These are phyloP conservation scores for Cardiocondyla obscurior DNA, from an alignment of 1,140 invertebrate genomes.

Conservation along the genomic window DNA sequence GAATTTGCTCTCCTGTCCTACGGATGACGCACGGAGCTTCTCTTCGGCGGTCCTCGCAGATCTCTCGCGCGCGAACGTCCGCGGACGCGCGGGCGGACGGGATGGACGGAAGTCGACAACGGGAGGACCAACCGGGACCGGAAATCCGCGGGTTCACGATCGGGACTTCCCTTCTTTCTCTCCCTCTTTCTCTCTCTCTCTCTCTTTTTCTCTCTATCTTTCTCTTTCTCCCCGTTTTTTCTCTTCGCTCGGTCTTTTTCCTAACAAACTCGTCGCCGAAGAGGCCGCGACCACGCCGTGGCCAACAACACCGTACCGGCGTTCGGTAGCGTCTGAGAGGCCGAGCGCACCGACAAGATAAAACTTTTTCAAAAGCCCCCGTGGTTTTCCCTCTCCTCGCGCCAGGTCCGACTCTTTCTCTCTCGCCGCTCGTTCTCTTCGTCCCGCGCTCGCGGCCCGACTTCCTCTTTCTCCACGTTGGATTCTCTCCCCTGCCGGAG, in stretches of 20 bases:
- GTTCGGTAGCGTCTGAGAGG: slow-evolving; percentile 82
- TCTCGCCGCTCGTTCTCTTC: slow-evolving; percentile 4
- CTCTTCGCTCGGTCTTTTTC: slow-evolving; percentile 21
- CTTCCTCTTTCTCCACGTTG: slow-evolving; percentile 40
- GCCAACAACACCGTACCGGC: slow-evolving; percentile 79
- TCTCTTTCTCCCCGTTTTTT: not conserved
- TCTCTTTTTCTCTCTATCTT: not conserved
- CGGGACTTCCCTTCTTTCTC: not conserved
- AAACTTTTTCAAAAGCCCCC: slow-evolving; percentile 83
- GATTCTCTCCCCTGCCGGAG: slow-evolving; percentile 44
- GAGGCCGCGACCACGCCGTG: slow-evolving; percentile 50
- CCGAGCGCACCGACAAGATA: slow-evolving; percentile 80
- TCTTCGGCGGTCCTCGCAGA: slow-evolving; percentile 22
- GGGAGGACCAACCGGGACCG: slow-evolving; percentile 18
- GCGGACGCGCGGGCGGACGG: slow-evolving; percentile 13
- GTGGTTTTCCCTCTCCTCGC: slow-evolving; percentile 73
- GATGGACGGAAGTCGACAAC: slow-evolving; percentile 37
- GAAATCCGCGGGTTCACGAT: slow-evolving; percentile 40
- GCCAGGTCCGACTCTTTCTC: slow-evolving; percentile 32
- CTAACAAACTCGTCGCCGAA: slow-evolving; percentile 38
- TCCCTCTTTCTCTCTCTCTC: not conserved
- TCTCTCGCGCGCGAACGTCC: slow-evolving; percentile 9
- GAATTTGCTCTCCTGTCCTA: slow-evolving; percentile 26
- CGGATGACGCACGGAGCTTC: slow-evolving; percentile 21
- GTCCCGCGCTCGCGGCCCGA: not conserved